Evolutionary conservation across 2,797 vertebrate genomes (phyloP).

Genomic region (Zenarchopterus dispar): DNA sequence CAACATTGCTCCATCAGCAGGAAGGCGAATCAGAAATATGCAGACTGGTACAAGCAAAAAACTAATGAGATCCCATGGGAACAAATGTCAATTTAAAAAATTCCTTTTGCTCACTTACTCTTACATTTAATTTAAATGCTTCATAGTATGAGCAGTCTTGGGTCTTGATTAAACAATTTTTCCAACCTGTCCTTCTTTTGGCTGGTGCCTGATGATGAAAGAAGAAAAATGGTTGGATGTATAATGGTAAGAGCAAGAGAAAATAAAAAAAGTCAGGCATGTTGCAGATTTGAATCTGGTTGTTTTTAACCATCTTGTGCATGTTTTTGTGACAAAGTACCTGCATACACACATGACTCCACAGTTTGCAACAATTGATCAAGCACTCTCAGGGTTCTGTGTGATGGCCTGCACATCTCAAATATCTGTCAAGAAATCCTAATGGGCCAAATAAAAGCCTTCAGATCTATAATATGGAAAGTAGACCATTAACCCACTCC

Average conservation of each 20-base stretch:
- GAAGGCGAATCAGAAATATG: constrained; percentile 10
- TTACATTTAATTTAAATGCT: too few species aligned
- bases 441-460: constrained; percentile 72
- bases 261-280: background rate
- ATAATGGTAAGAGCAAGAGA: too few species aligned
- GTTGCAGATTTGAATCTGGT: background rate
- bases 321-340: background rate
- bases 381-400: background rate
- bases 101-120: too few species aligned
- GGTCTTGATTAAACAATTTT: too few species aligned
- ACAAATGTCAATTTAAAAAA: background rate
- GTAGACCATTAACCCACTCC: constrained; percentile 59
- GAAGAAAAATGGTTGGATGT: too few species aligned
- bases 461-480: constrained; percentile 73
- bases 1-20: constrained; percentile 56
- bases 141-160: too few species aligned
- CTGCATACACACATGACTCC: constrained; percentile 1
- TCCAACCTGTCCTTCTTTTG: too few species aligned
- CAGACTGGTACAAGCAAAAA: constrained; percentile 1
- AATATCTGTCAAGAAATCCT: constrained; percentile 47
- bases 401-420: constrained; percentile 18
- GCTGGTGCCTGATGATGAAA: too few species aligned
- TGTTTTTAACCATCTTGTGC: background rate
- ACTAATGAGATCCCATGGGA: background rate
- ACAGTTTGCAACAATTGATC: constrained; percentile 6